Percentiles rank a stretch among this genome's conserved stretches.
Evolutionary conservation across 2,888 invertebrate species (phyloP).

Genomic region (Drosophila robusta): DNA sequence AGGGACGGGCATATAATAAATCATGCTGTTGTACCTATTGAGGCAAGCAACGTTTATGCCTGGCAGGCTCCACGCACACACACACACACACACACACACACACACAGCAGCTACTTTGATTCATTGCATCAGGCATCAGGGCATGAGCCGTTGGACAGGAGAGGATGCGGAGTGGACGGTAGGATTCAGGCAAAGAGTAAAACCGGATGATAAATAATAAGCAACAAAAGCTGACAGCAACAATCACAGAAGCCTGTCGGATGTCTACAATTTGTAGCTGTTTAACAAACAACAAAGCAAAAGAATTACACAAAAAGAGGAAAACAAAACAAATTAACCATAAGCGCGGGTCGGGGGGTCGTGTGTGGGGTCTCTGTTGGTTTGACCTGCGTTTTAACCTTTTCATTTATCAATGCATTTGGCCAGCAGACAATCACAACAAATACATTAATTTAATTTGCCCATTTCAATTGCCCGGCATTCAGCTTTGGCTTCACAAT

Average conservation of each 20-base stretch:
- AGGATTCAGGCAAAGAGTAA: slow-evolving; percentile 1
- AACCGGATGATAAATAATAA: slow-evolving; percentile 70
- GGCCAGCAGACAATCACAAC: slow-evolving; percentile 30
- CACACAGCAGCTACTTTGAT: slow-evolving; percentile 49
- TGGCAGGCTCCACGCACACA: background rate
- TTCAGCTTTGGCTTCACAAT: slow-evolving; percentile 36
- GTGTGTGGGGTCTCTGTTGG: slow-evolving; percentile 15
- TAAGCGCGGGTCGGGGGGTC: background rate
- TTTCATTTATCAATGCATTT: slow-evolving; percentile 64
- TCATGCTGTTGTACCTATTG: slow-evolving; percentile 54
- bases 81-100: slow-evolving; percentile 12
- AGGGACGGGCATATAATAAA: slow-evolving; percentile 44
- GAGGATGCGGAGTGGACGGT: background rate
- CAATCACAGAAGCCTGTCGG: slow-evolving; percentile 48
- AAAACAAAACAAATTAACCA: slow-evolving; percentile 49
- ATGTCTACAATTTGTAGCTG: slow-evolving; percentile 47
- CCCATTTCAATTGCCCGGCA: slow-evolving; percentile 47
- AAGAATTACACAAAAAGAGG: background rate
- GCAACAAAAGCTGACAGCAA: slow-evolving; percentile 63
- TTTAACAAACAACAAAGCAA: slow-evolving; percentile 13
- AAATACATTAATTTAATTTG: slow-evolving; percentile 67
- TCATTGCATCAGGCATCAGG: slow-evolving; percentile 65
- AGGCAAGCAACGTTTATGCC: slow-evolving; percentile 26
- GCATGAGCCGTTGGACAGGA: slow-evolving; percentile 4
- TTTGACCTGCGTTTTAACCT: slow-evolving; percentile 59